Evolutionary conservation across 1,140 invertebrate genomes (phyloP).

Genomic region (Drosophila baimaii): DNA sequence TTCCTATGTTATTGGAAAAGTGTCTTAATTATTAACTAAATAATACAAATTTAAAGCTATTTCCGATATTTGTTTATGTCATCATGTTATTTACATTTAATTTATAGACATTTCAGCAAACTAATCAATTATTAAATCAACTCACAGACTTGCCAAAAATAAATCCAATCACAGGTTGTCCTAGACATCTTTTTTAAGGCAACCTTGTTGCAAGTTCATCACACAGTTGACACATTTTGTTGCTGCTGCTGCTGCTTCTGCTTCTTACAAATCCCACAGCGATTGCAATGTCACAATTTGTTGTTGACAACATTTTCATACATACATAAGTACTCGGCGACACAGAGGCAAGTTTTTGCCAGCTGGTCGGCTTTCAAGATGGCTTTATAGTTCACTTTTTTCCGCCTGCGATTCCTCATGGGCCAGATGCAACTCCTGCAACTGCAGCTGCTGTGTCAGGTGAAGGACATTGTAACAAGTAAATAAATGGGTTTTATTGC

Average conservation of each 20-base stretch:
- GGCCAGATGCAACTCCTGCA: constrained; percentile 47
- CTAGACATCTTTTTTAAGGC: neutral
- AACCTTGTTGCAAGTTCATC: constrained; percentile 25
- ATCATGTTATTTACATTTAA: neutral
- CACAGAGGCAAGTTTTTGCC: constrained; percentile 41
- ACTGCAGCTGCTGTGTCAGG: constrained; percentile 25
- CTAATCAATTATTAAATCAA: neutral
- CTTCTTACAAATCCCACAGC: constrained; percentile 26
- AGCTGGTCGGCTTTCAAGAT: constrained; percentile 27
- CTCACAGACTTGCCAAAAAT: too few relatives aligned
- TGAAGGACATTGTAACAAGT: constrained; percentile 74
- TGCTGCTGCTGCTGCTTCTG: neutral
- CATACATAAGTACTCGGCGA: constrained; percentile 35
- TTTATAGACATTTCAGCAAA: neutral
- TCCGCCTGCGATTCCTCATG: constrained; percentile 35
- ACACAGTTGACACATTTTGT: constrained; percentile 20
- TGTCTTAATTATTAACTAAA: too few relatives aligned
- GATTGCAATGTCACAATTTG: constrained; percentile 50
- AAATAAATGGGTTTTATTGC: constrained; percentile 79
- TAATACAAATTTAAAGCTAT: too few relatives aligned
- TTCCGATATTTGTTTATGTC: neutral
- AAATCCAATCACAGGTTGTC: neutral
- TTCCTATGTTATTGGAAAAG: too few relatives aligned
- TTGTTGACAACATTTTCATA: constrained; percentile 55
- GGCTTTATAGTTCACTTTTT: constrained; percentile 43